A percentile compares a stretch with the other conserved stretches of the same genome.
These are phyloP conservation scores for Hypena proboscidalis DNA, from an alignment of 2,888 invertebrate species.

Conservation along the genomic window DNA sequence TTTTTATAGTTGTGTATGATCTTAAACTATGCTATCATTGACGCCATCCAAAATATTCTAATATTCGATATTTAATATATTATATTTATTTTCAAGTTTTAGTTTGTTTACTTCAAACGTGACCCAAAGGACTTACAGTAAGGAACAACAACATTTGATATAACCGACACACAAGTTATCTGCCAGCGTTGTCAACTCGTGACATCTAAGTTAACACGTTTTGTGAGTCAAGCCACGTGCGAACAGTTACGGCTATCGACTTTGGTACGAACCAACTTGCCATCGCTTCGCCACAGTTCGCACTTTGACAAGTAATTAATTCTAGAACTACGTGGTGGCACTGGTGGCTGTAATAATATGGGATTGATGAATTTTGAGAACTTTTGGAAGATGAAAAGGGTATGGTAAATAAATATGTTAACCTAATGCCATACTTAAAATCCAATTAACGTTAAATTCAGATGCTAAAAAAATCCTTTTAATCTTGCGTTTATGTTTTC, in stretches of 20 bases:
- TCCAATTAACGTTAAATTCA: no score
- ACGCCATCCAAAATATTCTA: no score
- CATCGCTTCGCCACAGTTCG: conserved; percentile 48
- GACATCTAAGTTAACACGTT: conserved; percentile 42
- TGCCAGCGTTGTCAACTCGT: conserved; percentile 40
- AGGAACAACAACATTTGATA: conserved; percentile 28
- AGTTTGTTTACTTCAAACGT: conserved; percentile 18
- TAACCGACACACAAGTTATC: conserved; percentile 37
- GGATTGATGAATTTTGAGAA: no score
- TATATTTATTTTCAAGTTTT: neutral
- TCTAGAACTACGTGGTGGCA: conserved; percentile 27
- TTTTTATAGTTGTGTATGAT: no score
- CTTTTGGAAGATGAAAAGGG: no score
- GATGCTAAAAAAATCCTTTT: no score
- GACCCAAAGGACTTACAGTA: conserved; percentile 27
- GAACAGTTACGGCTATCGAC: conserved; percentile 49
- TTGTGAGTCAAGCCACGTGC: conserved; percentile 52
- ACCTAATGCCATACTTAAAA: no score
- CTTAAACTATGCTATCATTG: no score
- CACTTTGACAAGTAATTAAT: conserved; percentile 54
- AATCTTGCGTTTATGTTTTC: no score
- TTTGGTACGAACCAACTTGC: conserved; percentile 46
- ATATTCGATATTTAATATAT: no score
- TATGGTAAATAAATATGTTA: no score
- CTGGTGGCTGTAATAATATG: no score